These are phyloP conservation scores for Boleophthalmus pectinirostris DNA, from an alignment of 2,113 vertebrate genomes.

Conservation along the genomic window DNA sequence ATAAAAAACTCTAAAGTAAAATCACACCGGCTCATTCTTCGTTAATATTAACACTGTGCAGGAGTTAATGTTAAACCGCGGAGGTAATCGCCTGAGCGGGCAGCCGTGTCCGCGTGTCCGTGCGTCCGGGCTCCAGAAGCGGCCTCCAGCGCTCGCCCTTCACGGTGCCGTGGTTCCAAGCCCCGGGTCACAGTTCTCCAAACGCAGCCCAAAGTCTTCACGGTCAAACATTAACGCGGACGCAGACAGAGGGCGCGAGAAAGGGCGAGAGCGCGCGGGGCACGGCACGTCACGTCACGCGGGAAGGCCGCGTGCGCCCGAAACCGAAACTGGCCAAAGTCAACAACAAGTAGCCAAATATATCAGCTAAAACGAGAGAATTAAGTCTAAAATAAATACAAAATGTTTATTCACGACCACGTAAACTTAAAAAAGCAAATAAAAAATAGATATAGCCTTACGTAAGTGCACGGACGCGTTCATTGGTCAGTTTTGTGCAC, in stretches of 20 bases:
- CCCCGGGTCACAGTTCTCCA: slow-evolving; percentile 41
- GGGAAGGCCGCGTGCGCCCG: not conserved
- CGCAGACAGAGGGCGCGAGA: no score
- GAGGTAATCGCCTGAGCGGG: slow-evolving; percentile 15
- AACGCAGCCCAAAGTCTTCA: not conserved
- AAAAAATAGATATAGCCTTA: no score
- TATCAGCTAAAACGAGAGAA: no score
- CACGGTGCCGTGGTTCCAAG: slow-evolving; percentile 44
- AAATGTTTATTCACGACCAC: no score
- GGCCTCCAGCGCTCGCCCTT: slow-evolving; percentile 37
- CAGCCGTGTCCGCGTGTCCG: not conserved
- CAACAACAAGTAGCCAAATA: no score
- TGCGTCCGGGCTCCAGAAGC: slow-evolving; percentile 31
- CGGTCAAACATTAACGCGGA: slow-evolving; percentile 62
- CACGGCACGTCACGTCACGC: slow-evolving; percentile 18
- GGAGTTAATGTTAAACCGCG: slow-evolving; percentile 57
- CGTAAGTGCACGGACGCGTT: no score
- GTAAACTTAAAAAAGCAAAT: no score
- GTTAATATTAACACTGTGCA: not conserved
- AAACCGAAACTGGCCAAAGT: not conserved
- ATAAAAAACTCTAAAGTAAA: not conserved
- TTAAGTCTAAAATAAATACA: no score
- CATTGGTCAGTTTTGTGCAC: no score
- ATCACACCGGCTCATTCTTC: not conserved
- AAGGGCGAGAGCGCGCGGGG: not conserved